Evolutionary conservation across 2,113 vertebrate species (phyloP).

Genomic region (Peucedramus taeniatus): DNA sequence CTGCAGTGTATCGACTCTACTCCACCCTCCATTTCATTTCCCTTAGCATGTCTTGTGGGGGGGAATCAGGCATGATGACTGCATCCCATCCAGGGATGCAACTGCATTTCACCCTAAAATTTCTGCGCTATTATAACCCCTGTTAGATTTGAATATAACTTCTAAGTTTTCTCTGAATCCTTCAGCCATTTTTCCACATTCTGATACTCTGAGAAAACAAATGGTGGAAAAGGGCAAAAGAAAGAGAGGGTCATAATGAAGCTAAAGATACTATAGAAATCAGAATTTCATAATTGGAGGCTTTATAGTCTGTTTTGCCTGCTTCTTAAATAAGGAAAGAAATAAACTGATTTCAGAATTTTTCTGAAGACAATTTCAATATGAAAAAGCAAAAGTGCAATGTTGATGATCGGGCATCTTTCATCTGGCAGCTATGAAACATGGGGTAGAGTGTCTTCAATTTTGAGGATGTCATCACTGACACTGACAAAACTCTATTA

Average conservation of each 20-base stretch:
- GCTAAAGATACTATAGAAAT: neutral
- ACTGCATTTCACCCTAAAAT: neutral
- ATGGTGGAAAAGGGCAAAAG: neutral
- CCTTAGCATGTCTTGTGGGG: neutral
- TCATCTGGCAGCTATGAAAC: neutral
- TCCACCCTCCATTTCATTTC: neutral
- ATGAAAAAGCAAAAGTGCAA: neutral
- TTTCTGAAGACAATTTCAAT: neutral
- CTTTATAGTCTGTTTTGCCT: neutral
- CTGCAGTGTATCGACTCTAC: neutral
- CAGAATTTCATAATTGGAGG: neutral
- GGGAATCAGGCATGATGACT: neutral
- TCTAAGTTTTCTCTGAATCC: neutral
- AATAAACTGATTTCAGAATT: neutral
- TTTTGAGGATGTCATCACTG: neutral
- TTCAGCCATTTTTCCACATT: neutral
- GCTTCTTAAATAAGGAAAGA: neutral
- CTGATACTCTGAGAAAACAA: neutral
- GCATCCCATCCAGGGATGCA: neutral
- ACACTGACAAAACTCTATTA: neutral
- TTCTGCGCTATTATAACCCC: neutral
- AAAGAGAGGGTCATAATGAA: neutral
- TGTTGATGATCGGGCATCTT: neutral
- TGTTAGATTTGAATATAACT: neutral
- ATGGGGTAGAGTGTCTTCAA: neutral